These are phyloP conservation scores for Lycia hirtaria DNA, from an alignment of 2,888 invertebrate genomes.

Conservation along the genomic window DNA sequence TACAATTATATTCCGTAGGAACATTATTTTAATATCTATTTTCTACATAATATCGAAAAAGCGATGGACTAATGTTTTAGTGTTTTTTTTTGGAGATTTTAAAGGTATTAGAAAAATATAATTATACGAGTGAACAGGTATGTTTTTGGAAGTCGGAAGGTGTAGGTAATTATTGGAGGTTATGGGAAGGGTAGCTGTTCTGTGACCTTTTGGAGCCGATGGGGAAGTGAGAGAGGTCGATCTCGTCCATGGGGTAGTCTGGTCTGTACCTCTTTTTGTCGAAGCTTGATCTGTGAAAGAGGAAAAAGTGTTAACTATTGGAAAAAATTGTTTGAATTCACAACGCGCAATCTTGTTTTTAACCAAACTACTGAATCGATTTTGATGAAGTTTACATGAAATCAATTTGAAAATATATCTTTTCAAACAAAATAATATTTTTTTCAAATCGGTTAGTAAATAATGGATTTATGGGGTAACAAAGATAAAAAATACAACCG, in stretches of 20 bases:
- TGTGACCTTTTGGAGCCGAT: conserved; percentile 71
- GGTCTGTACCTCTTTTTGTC: conserved; percentile 71
- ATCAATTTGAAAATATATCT: no score
- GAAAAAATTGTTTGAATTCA: not conserved
- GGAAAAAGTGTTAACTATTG: conserved; percentile 5
- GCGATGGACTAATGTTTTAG: conserved; percentile 13
- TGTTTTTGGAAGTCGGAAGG: conserved; percentile 5
- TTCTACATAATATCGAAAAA: conserved; percentile 24
- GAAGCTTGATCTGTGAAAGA: conserved; percentile 53
- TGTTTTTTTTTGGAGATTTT: conserved; percentile 5
- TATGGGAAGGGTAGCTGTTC: conserved; percentile 28
- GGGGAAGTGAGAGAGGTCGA: conserved; percentile 77
- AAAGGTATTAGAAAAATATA: conserved; percentile 13
- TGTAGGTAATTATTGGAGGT: conserved; percentile 32
- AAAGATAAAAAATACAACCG: no score
- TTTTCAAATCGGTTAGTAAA: no score
- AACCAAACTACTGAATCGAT: no score
- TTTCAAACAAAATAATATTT: no score
- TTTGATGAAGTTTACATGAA: no score
- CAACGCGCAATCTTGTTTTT: no score
- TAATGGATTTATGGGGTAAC: no score
- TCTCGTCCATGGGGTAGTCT: conserved; percentile 79
- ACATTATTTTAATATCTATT: conserved; percentile 25
- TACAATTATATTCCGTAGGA: no score
- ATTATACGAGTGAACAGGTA: not conserved